phyloP scores from a whole-genome alignment of 2,113 vertebrate species.

The Pteropus alecto region DNA sequence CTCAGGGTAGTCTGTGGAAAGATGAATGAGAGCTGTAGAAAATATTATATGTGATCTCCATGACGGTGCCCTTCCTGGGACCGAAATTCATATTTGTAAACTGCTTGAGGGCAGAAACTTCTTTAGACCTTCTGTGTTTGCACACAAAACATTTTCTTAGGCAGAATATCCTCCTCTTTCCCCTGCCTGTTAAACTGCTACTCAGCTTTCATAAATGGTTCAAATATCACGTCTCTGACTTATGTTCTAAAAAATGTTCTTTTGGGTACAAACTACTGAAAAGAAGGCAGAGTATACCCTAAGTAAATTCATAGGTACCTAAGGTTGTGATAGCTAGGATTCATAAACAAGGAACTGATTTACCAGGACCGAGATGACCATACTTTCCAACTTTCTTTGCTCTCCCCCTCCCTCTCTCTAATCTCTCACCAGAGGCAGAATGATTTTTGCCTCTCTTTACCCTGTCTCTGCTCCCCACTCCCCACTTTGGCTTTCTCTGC shows the following conservation, averaged over 20 bases:
- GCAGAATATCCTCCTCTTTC: not conserved
- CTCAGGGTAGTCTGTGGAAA: not conserved
- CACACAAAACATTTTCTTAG: not conserved
- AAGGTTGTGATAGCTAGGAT: not conserved
- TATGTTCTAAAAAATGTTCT: not conserved
- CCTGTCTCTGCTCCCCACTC: too few relatives aligned
- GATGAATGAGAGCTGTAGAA: not conserved
- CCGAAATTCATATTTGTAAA: not conserved
- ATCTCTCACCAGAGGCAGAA: too few relatives aligned
- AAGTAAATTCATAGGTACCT: too few relatives aligned
- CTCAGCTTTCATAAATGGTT: not conserved
- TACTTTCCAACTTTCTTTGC: not conserved
- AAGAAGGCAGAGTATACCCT: not conserved
- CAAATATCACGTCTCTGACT: not conserved
- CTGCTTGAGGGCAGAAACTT: not conserved
- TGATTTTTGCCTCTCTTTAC: not conserved
- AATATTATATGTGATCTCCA: rapidly evolving
- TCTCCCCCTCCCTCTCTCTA: not conserved
- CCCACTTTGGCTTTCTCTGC: not conserved
- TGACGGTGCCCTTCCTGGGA: not conserved
- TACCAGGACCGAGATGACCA: not conserved
- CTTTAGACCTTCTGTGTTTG: not conserved
- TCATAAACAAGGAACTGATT: not conserved
- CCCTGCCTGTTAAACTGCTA: not conserved
- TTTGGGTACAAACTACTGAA: not conserved